Evolutionary conservation across 1,140 invertebrate genomes (phyloP), one percentile per base, ranked within the genome.

Genomic region (Anthonomus grandis): DNA sequence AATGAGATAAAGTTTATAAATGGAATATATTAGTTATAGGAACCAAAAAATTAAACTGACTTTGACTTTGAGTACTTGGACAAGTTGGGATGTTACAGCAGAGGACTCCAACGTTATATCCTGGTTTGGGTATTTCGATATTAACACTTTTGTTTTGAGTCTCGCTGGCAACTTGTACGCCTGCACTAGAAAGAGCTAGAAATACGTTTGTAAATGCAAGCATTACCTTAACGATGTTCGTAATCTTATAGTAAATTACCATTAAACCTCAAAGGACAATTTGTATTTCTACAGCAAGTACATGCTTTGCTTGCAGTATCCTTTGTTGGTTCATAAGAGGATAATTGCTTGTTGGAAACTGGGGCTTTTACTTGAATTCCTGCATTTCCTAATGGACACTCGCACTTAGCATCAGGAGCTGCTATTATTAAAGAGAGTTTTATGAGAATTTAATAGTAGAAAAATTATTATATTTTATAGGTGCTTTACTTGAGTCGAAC

Each of bases 161-260:
- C 10, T 22, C n/a, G 17, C 13, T 37, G 3, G 52, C n/a, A 12
- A 55, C 41, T 24, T 55, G 52, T 8, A 55, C 39, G 36, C 42
- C 42, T 6, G 41, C 41, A n/a, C 13, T 37, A 3, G 34, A 47
- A 48, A 9, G n/a, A n/a, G n/a, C n/a, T n/a, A n/a, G n/a, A n/a
- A n/a, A n/a, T n/a, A n/a, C n/a, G n/a, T n/a, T n/a, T n/a, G n/a
- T n/a, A n/a, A n/a, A n/a, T n/a, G n/a, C n/a, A n/a, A n/a, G n/a
- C n/a, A n/a, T n/a, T n/a, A n/a, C n/a, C n/a, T n/a, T n/a, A n/a
- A n/a, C n/a, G n/a, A n/a, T n/a, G n/a, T n/a, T n/a, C n/a, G n/a
- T n/a, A n/a, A n/a, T n/a, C n/a, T n/a, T n/a, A n/a, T n/a, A n/a
- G n/a, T n/a, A n/a, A n/a, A n/a, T n/a, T n/a, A n/a, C n/a, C n/a